phyloP scores from a whole-genome alignment of 2,888 invertebrate species.

The Alloscopus bannaensis region DNA sequence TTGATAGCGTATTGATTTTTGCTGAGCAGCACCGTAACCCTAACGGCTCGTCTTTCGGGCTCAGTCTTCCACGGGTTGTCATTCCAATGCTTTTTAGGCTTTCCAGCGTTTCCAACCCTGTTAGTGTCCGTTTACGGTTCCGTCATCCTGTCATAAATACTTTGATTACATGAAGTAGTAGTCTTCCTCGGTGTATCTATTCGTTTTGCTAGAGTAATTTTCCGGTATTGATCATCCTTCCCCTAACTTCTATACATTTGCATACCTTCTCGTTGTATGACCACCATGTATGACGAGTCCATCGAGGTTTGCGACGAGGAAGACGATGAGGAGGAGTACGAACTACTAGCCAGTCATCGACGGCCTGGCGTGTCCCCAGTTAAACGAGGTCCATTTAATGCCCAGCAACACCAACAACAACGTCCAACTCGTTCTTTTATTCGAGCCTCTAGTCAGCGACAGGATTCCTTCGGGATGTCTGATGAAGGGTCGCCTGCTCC shows the following conservation, averaged over 20 bases:
- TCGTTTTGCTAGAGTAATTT: not conserved
- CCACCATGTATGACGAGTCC: slow-evolving; percentile 65
- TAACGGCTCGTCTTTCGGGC: no score
- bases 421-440: slow-evolving; percentile 40
- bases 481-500: slow-evolving; percentile 37
- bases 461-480: slow-evolving; percentile 37
- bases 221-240: slow-evolving; percentile 32
- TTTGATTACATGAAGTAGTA: slow-evolving; percentile 4
- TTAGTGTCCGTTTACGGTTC: not conserved
- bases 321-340: slow-evolving; percentile 51
- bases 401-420: slow-evolving; percentile 24
- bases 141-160: not conserved
- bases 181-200: not conserved
- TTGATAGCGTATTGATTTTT: not conserved
- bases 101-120: not conserved
- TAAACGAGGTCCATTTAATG: slow-evolving; percentile 27
- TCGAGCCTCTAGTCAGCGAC: not conserved
- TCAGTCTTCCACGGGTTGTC: no score
- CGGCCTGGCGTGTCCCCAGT: slow-evolving; percentile 41
- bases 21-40: not conserved
- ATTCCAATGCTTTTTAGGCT: no score
- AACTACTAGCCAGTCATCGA: slow-evolving; percentile 32
- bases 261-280: slow-evolving; percentile 15
- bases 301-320: slow-evolving; percentile 65
- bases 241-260: slow-evolving; percentile 1